Conservation (phyloP, 2,113 vertebrate species). For the Leucosticte australis region DNA sequence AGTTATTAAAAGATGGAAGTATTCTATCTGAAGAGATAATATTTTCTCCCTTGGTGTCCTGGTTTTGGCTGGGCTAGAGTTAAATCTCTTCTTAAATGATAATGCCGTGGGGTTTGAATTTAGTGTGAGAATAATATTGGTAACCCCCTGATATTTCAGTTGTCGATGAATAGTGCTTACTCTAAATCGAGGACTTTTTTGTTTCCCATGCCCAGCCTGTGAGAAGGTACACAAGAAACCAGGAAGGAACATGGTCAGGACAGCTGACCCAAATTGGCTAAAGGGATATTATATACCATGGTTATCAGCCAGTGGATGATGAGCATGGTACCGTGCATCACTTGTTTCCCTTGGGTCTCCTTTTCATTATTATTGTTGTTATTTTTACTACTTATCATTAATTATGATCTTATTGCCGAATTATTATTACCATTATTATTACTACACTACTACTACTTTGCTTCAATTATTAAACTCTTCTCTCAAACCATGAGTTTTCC, state of each 20-base stretch:
- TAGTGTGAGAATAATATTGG: background rate
- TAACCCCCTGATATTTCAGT: background rate
- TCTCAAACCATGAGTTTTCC: background rate
- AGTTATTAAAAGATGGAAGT: background rate
- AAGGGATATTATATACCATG: background rate
- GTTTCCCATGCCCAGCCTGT: background rate
- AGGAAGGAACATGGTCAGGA: background rate
- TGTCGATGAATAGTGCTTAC: background rate
- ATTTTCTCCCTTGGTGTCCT: background rate
- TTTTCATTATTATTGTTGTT: background rate
- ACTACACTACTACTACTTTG: background rate
- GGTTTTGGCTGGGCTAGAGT: background rate
- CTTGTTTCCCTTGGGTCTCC: background rate
- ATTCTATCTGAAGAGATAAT: background rate
- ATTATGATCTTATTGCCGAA: background rate
- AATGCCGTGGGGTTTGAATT: background rate
- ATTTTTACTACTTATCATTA: background rate
- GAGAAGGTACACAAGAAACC: background rate
- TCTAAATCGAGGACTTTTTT: fast-evolving
- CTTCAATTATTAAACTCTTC: background rate
- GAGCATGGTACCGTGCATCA: background rate
- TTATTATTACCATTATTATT: background rate
- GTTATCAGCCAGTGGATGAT: background rate
- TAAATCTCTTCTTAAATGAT: background rate
- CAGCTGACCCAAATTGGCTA: fast-evolving